Evolutionary conservation across 2,113 vertebrate species (phyloP).

Genomic region (Myiopsitta monachus): DNA sequence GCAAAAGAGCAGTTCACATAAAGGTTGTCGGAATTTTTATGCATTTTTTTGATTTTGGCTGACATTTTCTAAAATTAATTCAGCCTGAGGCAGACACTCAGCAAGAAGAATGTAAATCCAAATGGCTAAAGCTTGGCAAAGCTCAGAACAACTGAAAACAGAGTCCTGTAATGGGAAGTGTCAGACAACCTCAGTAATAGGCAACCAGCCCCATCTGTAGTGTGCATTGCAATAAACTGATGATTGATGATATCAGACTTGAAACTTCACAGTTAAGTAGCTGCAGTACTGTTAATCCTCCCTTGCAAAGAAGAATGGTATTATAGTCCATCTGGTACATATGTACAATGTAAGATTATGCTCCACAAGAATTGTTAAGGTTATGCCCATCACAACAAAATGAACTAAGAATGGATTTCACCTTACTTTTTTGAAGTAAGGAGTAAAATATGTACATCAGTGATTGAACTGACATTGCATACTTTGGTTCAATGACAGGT

Average conservation of each 20-base stretch:
- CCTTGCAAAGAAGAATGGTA: neutral
- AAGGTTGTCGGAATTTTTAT: slow-evolving; percentile 12
- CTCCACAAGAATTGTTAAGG: neutral
- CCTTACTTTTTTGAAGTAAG: neutral
- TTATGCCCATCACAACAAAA: neutral
- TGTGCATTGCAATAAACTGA: neutral
- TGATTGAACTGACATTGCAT: neutral
- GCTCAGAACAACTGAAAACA: slow-evolving; percentile 47
- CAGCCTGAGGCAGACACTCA: slow-evolving; percentile 37
- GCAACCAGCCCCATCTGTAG: neutral
- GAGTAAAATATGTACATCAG: neutral
- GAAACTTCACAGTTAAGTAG: slow-evolving; percentile 49
- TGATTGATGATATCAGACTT: slow-evolving; percentile 49
- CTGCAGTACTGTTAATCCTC: slow-evolving; percentile 20
- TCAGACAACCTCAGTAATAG: slow-evolving; percentile 46
- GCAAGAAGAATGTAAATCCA: slow-evolving; percentile 54
- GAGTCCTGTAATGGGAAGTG: slow-evolving; percentile 58
- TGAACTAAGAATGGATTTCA: neutral
- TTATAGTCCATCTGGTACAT: slow-evolving; percentile 2
- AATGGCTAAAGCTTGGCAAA: slow-evolving; percentile 48
- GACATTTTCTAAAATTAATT: slow-evolving; percentile 43
- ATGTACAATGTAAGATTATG: neutral
- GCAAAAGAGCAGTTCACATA: neutral
- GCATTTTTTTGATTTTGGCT: slow-evolving; percentile 42
- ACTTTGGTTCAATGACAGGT: neutral